These are phyloP conservation scores for Tetramorium alpestre DNA, from an alignment of 1,140 invertebrate species.

Conservation along the genomic window DNA sequence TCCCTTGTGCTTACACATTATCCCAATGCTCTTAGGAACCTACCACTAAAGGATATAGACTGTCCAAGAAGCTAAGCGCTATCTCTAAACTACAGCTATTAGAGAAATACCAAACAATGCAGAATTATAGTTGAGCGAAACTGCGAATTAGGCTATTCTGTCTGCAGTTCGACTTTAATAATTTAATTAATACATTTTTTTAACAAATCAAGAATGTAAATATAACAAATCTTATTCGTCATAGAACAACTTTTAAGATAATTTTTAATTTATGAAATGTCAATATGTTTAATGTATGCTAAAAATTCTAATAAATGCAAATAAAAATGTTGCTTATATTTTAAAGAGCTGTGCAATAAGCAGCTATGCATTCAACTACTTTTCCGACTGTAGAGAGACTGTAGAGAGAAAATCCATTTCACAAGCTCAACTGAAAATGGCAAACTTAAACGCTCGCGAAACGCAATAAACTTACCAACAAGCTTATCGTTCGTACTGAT, in stretches of 20 bases:
- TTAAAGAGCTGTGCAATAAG: conserved; percentile 4
- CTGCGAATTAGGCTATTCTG: not conserved
- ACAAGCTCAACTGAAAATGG: conserved; percentile 8
- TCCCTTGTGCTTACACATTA: conserved; percentile 35
- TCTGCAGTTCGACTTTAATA: not conserved
- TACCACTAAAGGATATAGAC: not conserved
- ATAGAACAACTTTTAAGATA: not conserved
- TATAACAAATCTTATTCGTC: not conserved
- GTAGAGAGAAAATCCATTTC: not conserved
- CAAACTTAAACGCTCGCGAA: conserved; percentile 19
- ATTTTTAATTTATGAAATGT: not conserved
- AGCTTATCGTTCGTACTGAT: conserved; percentile 26
- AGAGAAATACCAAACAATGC: conserved; percentile 26
- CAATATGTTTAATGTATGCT: not conserved
- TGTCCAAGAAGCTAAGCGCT: conserved; percentile 29
- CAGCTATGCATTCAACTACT: not conserved
- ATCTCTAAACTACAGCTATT: conserved; percentile 40
- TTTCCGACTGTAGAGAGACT: not conserved
- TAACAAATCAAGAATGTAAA: not conserved
- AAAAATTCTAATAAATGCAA: not conserved
- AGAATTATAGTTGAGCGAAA: not conserved
- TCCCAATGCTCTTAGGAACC: conserved; percentile 25
- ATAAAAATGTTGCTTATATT: not conserved
- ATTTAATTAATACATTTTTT: not conserved
- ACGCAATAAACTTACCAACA: conserved; percentile 34